Base-by-base conservation (phyloP, 2,797 vertebrate genomes). In the Eleutherodactylus coqui region DNA sequence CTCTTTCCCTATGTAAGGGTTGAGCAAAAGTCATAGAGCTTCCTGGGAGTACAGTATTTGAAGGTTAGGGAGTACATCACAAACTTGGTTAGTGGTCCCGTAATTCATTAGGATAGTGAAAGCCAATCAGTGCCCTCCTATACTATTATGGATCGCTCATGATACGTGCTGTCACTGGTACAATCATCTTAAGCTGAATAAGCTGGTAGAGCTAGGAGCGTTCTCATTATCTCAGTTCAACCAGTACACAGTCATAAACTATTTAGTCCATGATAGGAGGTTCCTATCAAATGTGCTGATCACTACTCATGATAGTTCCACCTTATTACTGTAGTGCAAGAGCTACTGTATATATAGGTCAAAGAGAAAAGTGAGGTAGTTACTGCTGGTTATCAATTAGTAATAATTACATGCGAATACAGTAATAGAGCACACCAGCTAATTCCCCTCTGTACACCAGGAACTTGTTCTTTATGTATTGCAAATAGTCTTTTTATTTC, bases 161-260 rank as follows among this genome's bases (percentile, higher is more conserved):
- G 19, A 83, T 76, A 64, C 19, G 38, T 47, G 43, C 49, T 62
- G 8, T 67, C 24, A 34, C 24, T 77, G 58, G 21, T 47, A 79
- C 69, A 64, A 41, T 87, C 24, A 55, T 49, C 77, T 81, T 38
- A 24, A 53, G 14, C 78, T 67, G 9, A 85, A 49, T 43, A 76
- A 70, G 64, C 82, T 87, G 86, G 86, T 85, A 85, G 77, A 80
- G 82, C 77, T 58, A 87, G 86, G 86, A 85, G 77, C 67, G 80
- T 75, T 41, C 24, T 78, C 47, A 47, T 84, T 80, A 84, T 85
- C 82, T 45, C 7, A 80, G 82, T 87, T 85, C 86, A 87, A 32
- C 82, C 32, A 80, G 86, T 67, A 78, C 79, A 79, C 17, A 84
- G 86, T 85, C 82, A 85, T 86, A 83, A 80, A 85, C 43, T 51